Conservation (phyloP, 2,888 invertebrate species). For the Epiblema foenella region DNA sequence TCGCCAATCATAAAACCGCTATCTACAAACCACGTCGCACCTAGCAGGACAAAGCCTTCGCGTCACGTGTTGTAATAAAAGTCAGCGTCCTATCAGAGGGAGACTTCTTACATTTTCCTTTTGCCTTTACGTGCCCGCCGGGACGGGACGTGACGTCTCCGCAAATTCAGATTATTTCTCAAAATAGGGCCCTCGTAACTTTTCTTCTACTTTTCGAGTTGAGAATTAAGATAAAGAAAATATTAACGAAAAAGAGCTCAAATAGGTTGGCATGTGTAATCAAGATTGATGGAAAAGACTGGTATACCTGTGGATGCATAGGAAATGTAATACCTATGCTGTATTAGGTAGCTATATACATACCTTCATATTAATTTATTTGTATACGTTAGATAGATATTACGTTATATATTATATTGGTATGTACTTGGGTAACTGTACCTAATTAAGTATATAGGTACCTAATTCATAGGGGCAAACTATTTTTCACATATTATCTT, state of each 20-base stretch:
- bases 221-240: not conserved
- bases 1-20: conserved; percentile 12
- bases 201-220: not conserved
- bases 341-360: too few relatives aligned
- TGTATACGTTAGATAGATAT: too few relatives aligned
- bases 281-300: not conserved
- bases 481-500: too few relatives aligned
- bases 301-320: not conserved
- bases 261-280: not conserved
- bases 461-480: too few relatives aligned
- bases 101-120: conserved; percentile 73
- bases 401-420: too few relatives aligned
- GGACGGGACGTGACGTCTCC: conserved; percentile 63
- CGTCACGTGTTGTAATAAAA: conserved; percentile 80
- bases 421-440: too few relatives aligned
- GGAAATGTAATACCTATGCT: too few relatives aligned
- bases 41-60: conserved; percentile 65
- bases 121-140: conserved; percentile 71
- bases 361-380: too few relatives aligned
- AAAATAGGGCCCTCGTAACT: conserved; percentile 20
- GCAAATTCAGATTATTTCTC: conserved; percentile 48
- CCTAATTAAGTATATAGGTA: too few relatives aligned
- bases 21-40: conserved; percentile 52
- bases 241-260: not conserved
- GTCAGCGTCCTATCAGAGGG: conserved; percentile 66